Evolutionary conservation across 35 echinoderm and acorn worm genomes (phyloP).

Genomic region (Apostichopus californicus): DNA sequence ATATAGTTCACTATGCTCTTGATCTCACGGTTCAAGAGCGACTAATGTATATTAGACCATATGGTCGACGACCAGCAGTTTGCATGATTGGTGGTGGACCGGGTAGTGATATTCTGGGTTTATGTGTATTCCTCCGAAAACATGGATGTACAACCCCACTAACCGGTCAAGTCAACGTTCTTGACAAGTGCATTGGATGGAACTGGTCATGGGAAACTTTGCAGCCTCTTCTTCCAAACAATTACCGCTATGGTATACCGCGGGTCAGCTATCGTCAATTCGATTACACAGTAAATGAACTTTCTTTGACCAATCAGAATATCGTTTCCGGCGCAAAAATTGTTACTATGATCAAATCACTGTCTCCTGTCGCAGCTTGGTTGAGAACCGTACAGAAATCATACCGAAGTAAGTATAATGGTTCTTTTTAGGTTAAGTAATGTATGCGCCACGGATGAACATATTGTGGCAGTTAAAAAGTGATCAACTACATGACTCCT

Average conservation of each 20-base stretch:
- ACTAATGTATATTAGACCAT: neutral
- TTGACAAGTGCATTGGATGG: slow-evolving; percentile 28
- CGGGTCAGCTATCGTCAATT: neutral
- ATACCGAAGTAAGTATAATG: neutral
- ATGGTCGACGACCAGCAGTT: neutral
- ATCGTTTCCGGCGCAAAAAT: neutral
- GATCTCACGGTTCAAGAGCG: neutral
- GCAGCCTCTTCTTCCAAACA: neutral
- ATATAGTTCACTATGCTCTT: neutral
- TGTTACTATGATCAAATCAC: slow-evolving; percentile 9
- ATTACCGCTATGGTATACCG: neutral
- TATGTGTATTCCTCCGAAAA: neutral
- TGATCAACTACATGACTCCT: too few relatives aligned
- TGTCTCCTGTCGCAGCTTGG: slow-evolving; percentile 16
- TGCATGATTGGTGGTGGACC: slow-evolving; percentile 41
- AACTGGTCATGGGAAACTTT: neutral
- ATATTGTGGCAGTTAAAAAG: too few relatives aligned
- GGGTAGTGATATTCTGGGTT: slow-evolving; percentile 3
- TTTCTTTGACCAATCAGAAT: neutral
- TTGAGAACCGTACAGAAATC: neutral
- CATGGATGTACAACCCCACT: neutral
- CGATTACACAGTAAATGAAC: neutral
- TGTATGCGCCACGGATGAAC: too few relatives aligned
- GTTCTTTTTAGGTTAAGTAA: too few relatives aligned
- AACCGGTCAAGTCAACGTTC: neutral